Percentiles rank a stretch among this genome's conserved stretches.
These are phyloP conservation scores for Callionymus lyra DNA, from an alignment of 2,113 vertebrate genomes.

Conservation along the genomic window DNA sequence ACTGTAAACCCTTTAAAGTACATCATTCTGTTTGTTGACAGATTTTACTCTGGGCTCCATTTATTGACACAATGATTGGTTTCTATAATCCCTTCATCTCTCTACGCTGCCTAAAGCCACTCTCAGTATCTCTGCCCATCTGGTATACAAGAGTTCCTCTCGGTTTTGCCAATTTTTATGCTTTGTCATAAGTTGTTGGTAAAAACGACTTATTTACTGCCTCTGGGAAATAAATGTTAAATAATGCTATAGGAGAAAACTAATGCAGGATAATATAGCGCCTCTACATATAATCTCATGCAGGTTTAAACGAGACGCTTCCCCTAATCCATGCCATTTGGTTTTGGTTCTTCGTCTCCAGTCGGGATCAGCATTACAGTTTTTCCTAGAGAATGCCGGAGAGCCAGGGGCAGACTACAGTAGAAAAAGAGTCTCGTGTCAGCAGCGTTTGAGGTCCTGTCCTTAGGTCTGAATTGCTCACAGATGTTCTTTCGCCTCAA, in stretches of 20 bases:
- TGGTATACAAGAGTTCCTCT: slow-evolving; percentile 29
- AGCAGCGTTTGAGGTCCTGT: slow-evolving; percentile 21
- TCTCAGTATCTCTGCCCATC: slow-evolving; percentile 42
- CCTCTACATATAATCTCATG: too few relatives aligned
- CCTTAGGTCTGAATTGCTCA: slow-evolving; percentile 40
- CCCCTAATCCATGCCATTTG: too few relatives aligned
- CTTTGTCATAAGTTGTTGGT: slow-evolving; percentile 4
- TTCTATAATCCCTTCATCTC: slow-evolving; percentile 46
- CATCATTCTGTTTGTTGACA: too few relatives aligned
- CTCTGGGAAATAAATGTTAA: too few relatives aligned
- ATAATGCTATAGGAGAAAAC: too few relatives aligned
- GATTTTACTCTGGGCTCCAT: slow-evolving; percentile 20
- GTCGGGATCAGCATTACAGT: too few relatives aligned
- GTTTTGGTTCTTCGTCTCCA: too few relatives aligned
- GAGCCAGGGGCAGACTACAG: slow-evolving; percentile 1
- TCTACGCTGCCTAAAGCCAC: slow-evolving; percentile 29
- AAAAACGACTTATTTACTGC: too few relatives aligned
- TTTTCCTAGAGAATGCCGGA: too few relatives aligned
- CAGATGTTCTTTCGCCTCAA: slow-evolving; percentile 53
- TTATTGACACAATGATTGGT: slow-evolving; percentile 45
- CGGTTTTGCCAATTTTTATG: slow-evolving; percentile 37
- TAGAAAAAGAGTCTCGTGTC: slow-evolving; percentile 21
- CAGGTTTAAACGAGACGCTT: too few relatives aligned
- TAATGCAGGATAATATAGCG: too few relatives aligned
- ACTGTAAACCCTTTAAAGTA: too few relatives aligned